Evolutionary conservation across 2,797 vertebrate genomes (phyloP).

Genomic region (Cirrhinus molitorella): DNA sequence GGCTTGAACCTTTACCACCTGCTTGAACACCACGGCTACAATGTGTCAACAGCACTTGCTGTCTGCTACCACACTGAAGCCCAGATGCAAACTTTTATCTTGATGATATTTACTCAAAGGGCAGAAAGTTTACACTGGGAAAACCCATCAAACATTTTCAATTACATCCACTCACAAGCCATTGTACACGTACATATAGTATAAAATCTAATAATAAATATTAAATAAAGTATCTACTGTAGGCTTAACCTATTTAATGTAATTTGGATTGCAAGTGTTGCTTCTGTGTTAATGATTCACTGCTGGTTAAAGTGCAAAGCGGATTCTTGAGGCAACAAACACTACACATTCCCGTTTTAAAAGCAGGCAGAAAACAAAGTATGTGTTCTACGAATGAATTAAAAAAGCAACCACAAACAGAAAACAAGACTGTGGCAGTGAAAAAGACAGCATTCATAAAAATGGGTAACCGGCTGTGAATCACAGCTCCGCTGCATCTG

Average conservation of each 20-base stretch:
- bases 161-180: neutral
- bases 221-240: too few species aligned
- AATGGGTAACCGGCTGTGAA: neutral
- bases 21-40: neutral
- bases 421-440: neutral
- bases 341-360: neutral
- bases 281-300: constrained; percentile 75
- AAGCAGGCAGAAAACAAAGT: neutral
- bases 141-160: constrained; percentile 7
- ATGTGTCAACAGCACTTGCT: neutral
- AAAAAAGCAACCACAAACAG: neutral
- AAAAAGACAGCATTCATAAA: constrained; percentile 14
- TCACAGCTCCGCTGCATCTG: constrained; percentile 10
- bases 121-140: neutral
- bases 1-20: neutral
- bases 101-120: constrained; percentile 20
- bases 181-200: too few species aligned
- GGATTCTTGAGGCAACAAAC: neutral
- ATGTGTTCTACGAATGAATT: neutral
- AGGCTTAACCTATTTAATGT: neutral
- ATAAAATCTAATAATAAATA: too few species aligned
- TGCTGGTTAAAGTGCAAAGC: constrained; percentile 63
- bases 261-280: neutral
- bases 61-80: neutral
- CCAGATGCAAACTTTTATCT: constrained; percentile 13